Evolutionary conservation across 1,140 invertebrate genomes (phyloP), one percentile per base, ranked within the genome.

Genomic region (Frieseomelitta varia): DNA sequence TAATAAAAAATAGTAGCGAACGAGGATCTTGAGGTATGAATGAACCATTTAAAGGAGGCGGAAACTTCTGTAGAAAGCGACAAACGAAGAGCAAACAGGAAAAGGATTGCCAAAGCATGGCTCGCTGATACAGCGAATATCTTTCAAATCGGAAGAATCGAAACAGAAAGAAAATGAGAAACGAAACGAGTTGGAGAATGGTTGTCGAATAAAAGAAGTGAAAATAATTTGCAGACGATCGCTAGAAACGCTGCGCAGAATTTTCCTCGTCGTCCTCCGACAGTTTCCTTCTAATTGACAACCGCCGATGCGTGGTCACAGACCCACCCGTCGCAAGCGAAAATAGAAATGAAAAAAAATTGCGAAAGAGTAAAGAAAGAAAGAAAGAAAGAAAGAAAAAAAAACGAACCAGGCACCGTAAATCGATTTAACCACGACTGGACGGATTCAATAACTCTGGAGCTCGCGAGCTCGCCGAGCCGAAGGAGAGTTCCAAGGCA

Each of bases 371-470:
- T 51, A 47, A 27, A 61, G 12, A 55, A 30, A 53, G 1, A 30
- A 15, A 39, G n/a, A 51, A 17, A 1, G 53, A 27, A 55, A 12
- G 53, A 24, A 56, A 4, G 51, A 19, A 34, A 63, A 63, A 51
- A 68, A 82, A 71, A 47, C 39, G 39, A 47, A 86, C 76, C 34
- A 53, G 61, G 55, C 56, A 47, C 55, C 39, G 47, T 69, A 84
- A 77, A 88, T 89, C 87, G 87, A 85, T 90, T 89, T 74, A 83
- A 89, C 53, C 79, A 34, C 73, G 74, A 84, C 73, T 75, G 67
- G 83, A 87, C 68, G 82, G 82, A 91, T 90, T 88, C 89, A 88
- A 91, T 90, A 91, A 89, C 86, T 91, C 86, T 88, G 68, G 71
- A 68, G 34, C 10, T n/a, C 53, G 51, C 30, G 51, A 24, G 71